Conservation (phyloP, 2,113 vertebrate species). For the Potamarius usumacintae region DNA sequence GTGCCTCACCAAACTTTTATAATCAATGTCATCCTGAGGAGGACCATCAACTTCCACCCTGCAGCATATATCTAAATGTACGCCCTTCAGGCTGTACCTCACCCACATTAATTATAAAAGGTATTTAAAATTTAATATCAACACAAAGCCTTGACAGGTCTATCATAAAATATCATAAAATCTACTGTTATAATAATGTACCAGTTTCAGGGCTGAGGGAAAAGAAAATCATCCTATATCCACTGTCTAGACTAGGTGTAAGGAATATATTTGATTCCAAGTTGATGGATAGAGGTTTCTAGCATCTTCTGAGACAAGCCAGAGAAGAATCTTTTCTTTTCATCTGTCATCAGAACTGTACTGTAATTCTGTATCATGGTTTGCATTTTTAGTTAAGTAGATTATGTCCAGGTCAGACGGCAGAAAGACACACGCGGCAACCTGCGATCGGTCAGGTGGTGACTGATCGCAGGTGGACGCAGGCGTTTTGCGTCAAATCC, state of each 20-base stretch:
- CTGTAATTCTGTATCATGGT: background rate
- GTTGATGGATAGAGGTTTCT: background rate
- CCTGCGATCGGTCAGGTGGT: too few relatives aligned
- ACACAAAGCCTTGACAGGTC: slow-evolving; percentile 19
- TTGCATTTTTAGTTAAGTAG: background rate
- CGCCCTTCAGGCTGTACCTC: background rate
- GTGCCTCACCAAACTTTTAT: background rate
- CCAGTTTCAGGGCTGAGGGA: background rate
- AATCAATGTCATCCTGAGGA: slow-evolving; percentile 11
- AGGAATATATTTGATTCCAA: background rate
- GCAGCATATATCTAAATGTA: slow-evolving; percentile 7
- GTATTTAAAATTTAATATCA: slow-evolving; percentile 14
- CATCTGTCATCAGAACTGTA: background rate
- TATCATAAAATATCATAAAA: slow-evolving; percentile 21
- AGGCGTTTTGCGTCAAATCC: too few relatives aligned
- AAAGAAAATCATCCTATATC: background rate
- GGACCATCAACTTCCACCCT: background rate
- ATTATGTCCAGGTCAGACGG: background rate
- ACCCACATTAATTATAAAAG: slow-evolving; percentile 30
- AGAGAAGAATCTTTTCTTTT: background rate
- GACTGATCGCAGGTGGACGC: too few relatives aligned
- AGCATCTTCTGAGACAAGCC: background rate
- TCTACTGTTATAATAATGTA: slow-evolving; percentile 10
- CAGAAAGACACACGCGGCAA: too few relatives aligned
- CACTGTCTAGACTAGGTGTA: background rate